A percentile compares a stretch with the other conserved stretches of the same genome.
Conservation (phyloP, 2,797 vertebrate genomes). For the Catostomus latipinnis region DNA sequence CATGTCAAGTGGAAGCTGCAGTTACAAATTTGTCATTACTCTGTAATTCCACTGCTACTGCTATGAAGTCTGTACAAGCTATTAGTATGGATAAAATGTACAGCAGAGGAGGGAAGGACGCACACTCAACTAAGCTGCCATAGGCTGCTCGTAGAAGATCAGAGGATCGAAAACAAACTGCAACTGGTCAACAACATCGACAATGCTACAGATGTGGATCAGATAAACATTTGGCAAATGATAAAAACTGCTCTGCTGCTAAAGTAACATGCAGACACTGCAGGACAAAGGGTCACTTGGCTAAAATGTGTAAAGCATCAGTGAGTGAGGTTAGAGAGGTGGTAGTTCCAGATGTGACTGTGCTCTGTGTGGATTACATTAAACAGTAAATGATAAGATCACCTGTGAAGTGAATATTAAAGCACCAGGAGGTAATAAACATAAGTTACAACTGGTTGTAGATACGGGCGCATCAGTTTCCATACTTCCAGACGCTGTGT, state of each 20-base stretch:
- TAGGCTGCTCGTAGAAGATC: neutral
- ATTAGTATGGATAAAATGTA: neutral
- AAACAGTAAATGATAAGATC: neutral
- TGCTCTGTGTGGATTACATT: slow-evolving; percentile 12
- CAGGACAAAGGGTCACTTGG: slow-evolving; percentile 23
- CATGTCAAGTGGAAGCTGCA: slow-evolving; percentile 14
- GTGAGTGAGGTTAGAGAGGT: slow-evolving; percentile 16
- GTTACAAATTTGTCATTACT: neutral
- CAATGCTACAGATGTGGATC: neutral
- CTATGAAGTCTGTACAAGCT: neutral
- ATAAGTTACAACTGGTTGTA: too few relatives aligned
- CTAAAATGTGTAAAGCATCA: slow-evolving; percentile 16
- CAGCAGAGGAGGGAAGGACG: neutral
- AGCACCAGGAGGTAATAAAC: too few relatives aligned
- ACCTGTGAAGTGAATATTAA: too few relatives aligned
- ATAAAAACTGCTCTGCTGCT: neutral
- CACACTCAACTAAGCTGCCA: neutral
- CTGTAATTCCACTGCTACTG: neutral
- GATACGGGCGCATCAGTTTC: too few relatives aligned
- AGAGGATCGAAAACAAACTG: neutral
- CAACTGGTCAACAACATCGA: neutral
- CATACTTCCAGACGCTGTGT: too few relatives aligned
- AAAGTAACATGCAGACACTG: slow-evolving; percentile 35
- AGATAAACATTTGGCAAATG: neutral
- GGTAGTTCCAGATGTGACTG: slow-evolving; percentile 13